These are phyloP conservation scores for Sciurus niger DNA, from an alignment of 2,113 vertebrate genomes.

Conservation along the genomic window DNA sequence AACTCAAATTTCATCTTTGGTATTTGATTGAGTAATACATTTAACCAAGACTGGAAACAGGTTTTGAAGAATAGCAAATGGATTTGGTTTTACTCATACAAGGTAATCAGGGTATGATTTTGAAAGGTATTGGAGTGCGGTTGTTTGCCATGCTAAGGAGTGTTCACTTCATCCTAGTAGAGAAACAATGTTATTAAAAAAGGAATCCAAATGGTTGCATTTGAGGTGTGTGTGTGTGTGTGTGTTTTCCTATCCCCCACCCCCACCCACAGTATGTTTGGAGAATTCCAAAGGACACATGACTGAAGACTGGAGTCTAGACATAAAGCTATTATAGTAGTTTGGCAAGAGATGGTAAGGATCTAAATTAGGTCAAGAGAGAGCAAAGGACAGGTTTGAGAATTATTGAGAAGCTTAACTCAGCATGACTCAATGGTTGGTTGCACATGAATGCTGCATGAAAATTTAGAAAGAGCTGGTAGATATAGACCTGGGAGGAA, in stretches of 20 bases:
- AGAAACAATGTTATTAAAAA: background rate
- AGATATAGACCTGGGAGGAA: background rate
- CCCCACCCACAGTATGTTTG: background rate
- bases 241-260: background rate
- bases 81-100: background rate
- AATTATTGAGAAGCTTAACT: background rate
- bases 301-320: background rate
- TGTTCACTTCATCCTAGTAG: background rate
- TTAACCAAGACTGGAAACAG: background rate
- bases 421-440: background rate
- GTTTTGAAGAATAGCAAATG: constrained; percentile 19
- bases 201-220: background rate
- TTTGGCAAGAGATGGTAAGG: background rate
- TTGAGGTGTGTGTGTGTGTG: background rate
- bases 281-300: background rate
- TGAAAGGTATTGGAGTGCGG: background rate
- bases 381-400: background rate
- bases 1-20: background rate
- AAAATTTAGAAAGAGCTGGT: too few relatives aligned
- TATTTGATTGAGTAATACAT: background rate
- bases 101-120: background rate
- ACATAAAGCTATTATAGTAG: background rate
- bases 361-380: background rate
- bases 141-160: background rate
- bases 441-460: background rate